Evolutionary conservation across 2,888 invertebrate genomes (phyloP), one percentile per base, ranked within the genome.

Genomic region (Carpatolechia fugitivella): DNA sequence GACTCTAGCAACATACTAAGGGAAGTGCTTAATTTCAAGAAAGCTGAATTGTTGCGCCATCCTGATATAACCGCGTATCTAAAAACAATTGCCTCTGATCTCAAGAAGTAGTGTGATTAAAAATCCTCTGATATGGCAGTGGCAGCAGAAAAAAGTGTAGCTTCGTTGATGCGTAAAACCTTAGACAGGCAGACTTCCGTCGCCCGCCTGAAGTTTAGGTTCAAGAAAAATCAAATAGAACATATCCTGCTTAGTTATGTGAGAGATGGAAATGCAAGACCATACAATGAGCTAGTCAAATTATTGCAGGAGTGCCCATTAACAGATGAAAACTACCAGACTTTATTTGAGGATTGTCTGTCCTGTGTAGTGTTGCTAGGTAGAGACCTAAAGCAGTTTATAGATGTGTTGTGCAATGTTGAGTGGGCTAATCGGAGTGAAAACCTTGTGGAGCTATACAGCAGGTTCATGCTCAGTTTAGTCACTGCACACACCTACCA

Each of bases 401-500:
- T 91, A 1, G 82, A 86, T 58, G 69, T 74, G 11, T 65, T 89
- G 54, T 85, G 83, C 62, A 75, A 73, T 55, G 65, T 90, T 33
- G 81, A 88, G 53, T 91, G 90, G 91, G 68, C 72, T 0, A 70
- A 60, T 38, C 69, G 88, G 29, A 74, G 72, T 52, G 76, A 79
- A 5, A 75, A 78, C 41, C 61, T 85, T 1, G 79, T 87, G 6
- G 73, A 78, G 7, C 53, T 87, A 40, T 91, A 76, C 58, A 76
- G 76, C 41, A 77, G 66, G 60, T 90, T 89, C 66, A 66, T 85
- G 3, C 60, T 89, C 7, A 78, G 76, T 52, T 64, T 91, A 29
- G 82, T 90, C 0, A 90, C 90, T 0, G 90, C 90, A 4, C 90
- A 91, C 60, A 82, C 84, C 0, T 90, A 90, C 63, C 90, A 91